Conservation (phyloP, 2,797 vertebrate species). For the Trematomus bernacchii region DNA sequence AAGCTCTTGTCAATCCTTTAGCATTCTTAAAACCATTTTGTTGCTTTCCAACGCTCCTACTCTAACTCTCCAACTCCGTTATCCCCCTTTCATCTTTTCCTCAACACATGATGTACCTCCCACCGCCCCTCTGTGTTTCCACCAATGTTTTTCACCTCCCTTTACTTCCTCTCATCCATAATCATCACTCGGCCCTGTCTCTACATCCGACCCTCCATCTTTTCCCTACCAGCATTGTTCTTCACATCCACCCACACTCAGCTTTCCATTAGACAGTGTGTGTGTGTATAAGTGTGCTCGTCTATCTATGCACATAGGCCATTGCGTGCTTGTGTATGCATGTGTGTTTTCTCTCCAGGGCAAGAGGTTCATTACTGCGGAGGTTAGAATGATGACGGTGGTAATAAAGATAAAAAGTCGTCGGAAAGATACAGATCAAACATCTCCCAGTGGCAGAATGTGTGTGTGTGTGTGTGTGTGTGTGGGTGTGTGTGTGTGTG, state of each 20-base stretch:
- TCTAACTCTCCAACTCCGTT: slow-evolving; percentile 42
- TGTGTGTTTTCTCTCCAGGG: slow-evolving; percentile 41
- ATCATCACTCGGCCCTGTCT: slow-evolving; percentile 51
- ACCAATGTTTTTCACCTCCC: slow-evolving; percentile 35
- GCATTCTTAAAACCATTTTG: slow-evolving; percentile 25
- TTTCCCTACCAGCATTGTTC: slow-evolving; percentile 35
- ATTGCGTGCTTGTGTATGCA: not conserved
- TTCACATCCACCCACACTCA: slow-evolving; percentile 60
- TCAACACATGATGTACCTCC: slow-evolving; percentile 19
- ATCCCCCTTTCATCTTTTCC: slow-evolving; percentile 57
- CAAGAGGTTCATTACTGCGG: slow-evolving; percentile 52
- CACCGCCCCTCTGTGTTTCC: slow-evolving; percentile 27
- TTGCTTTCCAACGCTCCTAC: slow-evolving; percentile 42
- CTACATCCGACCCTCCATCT: slow-evolving; percentile 47
- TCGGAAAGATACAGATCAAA: slow-evolving; percentile 60
- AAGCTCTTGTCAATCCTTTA: slow-evolving; percentile 26
- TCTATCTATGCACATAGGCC: slow-evolving; percentile 30
- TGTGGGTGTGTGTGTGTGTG: not conserved
- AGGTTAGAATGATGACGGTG: slow-evolving; percentile 64
- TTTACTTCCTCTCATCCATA: slow-evolving; percentile 48
- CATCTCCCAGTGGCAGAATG: slow-evolving; percentile 31
- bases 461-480: not conserved
- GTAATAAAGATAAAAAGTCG: slow-evolving; percentile 58
- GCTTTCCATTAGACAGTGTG: slow-evolving; percentile 39
- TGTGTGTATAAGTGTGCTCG: not conserved